Conservation (phyloP, 2,797 vertebrate species). For the Hapalemur alaotrensis region DNA sequence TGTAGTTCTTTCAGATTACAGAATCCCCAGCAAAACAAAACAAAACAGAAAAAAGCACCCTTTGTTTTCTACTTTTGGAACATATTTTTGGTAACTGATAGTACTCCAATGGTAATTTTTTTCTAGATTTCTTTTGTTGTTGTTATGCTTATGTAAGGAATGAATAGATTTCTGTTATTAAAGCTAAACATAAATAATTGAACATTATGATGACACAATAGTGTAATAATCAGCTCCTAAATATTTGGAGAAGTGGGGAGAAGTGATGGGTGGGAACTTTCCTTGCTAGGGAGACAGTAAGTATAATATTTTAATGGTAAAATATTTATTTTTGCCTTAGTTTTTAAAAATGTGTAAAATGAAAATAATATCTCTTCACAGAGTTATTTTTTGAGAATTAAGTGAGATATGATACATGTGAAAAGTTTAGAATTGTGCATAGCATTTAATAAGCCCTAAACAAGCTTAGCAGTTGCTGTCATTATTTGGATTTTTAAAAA, state of each 20-base stretch:
- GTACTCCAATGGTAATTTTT: neutral
- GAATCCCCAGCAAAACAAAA: neutral
- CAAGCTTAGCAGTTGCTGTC: slow-evolving; percentile 3
- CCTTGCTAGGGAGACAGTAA: neutral
- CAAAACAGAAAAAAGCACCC: neutral
- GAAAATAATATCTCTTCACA: neutral
- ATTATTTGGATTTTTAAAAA: slow-evolving; percentile 17
- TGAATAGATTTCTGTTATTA: slow-evolving; percentile 11
- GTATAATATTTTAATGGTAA: slow-evolving; percentile 14
- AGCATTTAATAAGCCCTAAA: neutral
- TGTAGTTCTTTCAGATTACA: slow-evolving; percentile 18
- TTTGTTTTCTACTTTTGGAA: slow-evolving; percentile 34
- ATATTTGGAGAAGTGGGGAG: neutral
- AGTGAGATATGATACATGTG: neutral
- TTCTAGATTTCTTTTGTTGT: neutral
- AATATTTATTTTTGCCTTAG: neutral
- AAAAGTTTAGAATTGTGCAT: slow-evolving; percentile 3
- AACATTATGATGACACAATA: neutral
- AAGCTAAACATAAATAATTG: slow-evolving; percentile 39
- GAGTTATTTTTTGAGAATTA: neutral
- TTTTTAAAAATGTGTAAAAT: neutral
- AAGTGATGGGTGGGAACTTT: neutral
- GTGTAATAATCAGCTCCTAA: neutral
- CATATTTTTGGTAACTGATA: slow-evolving; percentile 21
- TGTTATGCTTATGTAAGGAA: neutral